phyloP scores from a whole-genome alignment of 92 coral and sea anemone genomes.

The Isaurus tuberculatus region DNA sequence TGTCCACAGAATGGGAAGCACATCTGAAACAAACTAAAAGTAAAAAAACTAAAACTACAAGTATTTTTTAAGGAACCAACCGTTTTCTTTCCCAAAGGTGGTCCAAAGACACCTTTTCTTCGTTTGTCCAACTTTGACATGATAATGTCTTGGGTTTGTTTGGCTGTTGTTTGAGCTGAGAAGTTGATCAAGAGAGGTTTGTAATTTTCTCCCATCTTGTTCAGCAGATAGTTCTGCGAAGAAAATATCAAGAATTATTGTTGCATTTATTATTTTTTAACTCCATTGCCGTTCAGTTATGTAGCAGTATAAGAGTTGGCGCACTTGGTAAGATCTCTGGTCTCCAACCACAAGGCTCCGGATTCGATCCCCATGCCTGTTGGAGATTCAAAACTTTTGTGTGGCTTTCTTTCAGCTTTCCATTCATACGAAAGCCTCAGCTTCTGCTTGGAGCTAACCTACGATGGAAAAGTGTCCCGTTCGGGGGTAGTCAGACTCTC shows the following conservation, averaged over 20 bases:
- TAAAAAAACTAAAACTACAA: neutral
- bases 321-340: too few relatives aligned
- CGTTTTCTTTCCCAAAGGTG: conserved; percentile 99
- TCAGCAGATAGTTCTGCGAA: conserved; percentile 90
- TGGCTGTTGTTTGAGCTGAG: conserved; percentile 99
- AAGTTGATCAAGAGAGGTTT: conserved; percentile 96
- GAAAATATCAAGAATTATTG: neutral
- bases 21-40: neutral
- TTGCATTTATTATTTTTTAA: neutral
- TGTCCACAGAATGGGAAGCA: neutral
- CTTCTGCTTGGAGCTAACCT: too few relatives aligned
- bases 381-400: too few relatives aligned
- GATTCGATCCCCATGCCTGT: too few relatives aligned
- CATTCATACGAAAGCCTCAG: too few relatives aligned
- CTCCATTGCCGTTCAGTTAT: neutral
- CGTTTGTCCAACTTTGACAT: conserved; percentile 99
- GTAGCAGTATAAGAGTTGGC: too few relatives aligned
- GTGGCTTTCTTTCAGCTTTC: too few relatives aligned
- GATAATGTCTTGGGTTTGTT: conserved; percentile 98
- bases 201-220: conserved; percentile 89
- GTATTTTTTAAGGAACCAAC: conserved; percentile 47
- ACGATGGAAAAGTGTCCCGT: too few relatives aligned
- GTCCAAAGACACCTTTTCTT: conserved; percentile 97
- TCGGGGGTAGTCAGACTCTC: too few relatives aligned
- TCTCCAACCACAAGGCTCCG: too few relatives aligned